Percentiles rank a stretch among this genome's conserved stretches.
phyloP scores from a whole-genome alignment of 2,888 invertebrate species.

The Athalia circularis region DNA sequence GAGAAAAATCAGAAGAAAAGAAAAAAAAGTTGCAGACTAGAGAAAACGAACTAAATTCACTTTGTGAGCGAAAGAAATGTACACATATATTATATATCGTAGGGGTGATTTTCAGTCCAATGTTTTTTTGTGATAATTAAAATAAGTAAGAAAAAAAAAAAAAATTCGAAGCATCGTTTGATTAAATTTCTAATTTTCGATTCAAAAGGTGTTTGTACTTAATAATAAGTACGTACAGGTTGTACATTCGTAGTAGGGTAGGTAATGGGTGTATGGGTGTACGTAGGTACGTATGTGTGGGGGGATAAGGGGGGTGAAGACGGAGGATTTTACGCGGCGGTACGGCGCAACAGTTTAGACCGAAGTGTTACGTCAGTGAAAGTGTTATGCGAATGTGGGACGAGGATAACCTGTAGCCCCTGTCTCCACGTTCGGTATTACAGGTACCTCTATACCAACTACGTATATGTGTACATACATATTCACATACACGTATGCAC shows the following conservation, averaged over 20 bases:
- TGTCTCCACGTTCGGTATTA: constrained; percentile 65
- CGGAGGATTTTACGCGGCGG: constrained; percentile 60
- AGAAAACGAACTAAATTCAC: too few species aligned
- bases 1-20: neutral
- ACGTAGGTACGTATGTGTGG: constrained; percentile 34
- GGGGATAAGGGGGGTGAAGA: constrained; percentile 54
- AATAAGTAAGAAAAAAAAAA: too few species aligned
- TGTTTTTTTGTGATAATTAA: too few species aligned
- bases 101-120: too few species aligned
- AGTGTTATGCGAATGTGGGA: constrained; percentile 74
- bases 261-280: neutral
- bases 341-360: constrained; percentile 73
- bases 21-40: neutral
- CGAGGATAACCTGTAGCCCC: constrained; percentile 74
- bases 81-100: too few species aligned
- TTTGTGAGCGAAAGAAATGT: too few species aligned
- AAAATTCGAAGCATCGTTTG: too few species aligned
- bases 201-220: too few species aligned
- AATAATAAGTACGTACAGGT: neutral
- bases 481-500: neutral
- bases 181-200: too few species aligned
- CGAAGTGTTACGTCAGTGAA: constrained; percentile 74
- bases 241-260: neutral
- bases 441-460: constrained; percentile 13
- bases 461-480: neutral